Evolutionary conservation across 1,140 invertebrate genomes (phyloP).

Genomic region (Spodoptera litura): DNA sequence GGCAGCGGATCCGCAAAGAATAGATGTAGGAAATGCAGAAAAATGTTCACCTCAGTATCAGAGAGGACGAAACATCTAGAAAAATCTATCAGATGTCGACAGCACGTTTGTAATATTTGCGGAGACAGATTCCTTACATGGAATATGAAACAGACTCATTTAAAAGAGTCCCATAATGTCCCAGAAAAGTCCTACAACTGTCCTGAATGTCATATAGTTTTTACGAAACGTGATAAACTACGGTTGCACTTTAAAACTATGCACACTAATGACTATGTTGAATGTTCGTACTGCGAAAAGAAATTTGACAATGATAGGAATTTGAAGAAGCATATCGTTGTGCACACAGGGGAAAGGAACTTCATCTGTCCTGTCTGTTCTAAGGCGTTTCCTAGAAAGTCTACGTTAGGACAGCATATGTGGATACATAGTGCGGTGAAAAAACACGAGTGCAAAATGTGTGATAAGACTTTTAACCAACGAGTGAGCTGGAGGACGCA

Average conservation of each 20-base stretch:
- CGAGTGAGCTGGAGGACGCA: slow-evolving; percentile 59
- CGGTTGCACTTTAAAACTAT: slow-evolving; percentile 54
- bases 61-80: slow-evolving; percentile 46
- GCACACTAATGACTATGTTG: slow-evolving; percentile 55
- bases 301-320: slow-evolving; percentile 54
- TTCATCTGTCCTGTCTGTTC: slow-evolving; percentile 82
- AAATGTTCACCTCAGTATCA: slow-evolving; percentile 19
- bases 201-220: slow-evolving; percentile 52
- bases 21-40: slow-evolving; percentile 50
- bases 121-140: slow-evolving; percentile 51
- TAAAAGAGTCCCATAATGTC: slow-evolving; percentile 48
- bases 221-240: slow-evolving; percentile 47
- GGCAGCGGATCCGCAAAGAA: not conserved
- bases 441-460: slow-evolving; percentile 87
- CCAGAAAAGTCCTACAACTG: slow-evolving; percentile 49
- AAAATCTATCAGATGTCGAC: slow-evolving; percentile 43
- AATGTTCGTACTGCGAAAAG: slow-evolving; percentile 52
- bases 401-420: slow-evolving; percentile 68
- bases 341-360: slow-evolving; percentile 81
- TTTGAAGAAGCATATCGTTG: slow-evolving; percentile 71
- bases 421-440: slow-evolving; percentile 86
- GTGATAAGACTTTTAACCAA: slow-evolving; percentile 87
- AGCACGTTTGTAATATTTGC: slow-evolving; percentile 57
- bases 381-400: slow-evolving; percentile 58
- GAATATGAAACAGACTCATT: slow-evolving; percentile 50